Percentiles rank a stretch among this genome's conserved stretches.
Conservation (phyloP, 1,140 invertebrate species). For the Brachionus manjavacas region DNA sequence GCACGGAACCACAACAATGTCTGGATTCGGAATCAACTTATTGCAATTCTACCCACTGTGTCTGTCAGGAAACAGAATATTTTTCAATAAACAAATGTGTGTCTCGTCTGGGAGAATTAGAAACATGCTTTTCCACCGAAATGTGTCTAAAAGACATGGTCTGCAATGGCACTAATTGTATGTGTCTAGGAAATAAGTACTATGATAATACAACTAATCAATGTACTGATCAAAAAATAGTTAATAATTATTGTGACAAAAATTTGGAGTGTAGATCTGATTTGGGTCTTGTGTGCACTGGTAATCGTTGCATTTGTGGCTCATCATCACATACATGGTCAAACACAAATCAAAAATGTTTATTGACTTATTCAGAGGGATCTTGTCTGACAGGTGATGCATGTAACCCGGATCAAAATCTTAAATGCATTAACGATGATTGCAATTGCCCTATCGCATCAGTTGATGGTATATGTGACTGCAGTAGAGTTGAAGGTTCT, state of each 20-base stretch:
- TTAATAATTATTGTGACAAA: background rate
- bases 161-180: background rate
- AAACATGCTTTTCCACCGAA: background rate
- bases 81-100: background rate
- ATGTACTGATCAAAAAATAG: background rate
- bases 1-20: background rate
- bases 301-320: background rate
- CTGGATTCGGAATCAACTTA: background rate
- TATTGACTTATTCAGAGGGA: background rate
- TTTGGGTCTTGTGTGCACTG: background rate
- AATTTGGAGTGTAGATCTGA: background rate
- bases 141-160: conserved; percentile 3
- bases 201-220: background rate
- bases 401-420: background rate
- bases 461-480: background rate
- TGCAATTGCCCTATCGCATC: background rate
- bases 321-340: background rate
- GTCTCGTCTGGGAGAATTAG: background rate
- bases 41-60: background rate
- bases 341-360: background rate
- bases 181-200: background rate
- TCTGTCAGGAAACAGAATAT: background rate
- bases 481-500: background rate
- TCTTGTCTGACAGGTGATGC: background rate
- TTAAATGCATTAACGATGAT: background rate